Evolutionary conservation across 2,888 invertebrate species (phyloP).

Genomic region (Onchidella celtica): DNA sequence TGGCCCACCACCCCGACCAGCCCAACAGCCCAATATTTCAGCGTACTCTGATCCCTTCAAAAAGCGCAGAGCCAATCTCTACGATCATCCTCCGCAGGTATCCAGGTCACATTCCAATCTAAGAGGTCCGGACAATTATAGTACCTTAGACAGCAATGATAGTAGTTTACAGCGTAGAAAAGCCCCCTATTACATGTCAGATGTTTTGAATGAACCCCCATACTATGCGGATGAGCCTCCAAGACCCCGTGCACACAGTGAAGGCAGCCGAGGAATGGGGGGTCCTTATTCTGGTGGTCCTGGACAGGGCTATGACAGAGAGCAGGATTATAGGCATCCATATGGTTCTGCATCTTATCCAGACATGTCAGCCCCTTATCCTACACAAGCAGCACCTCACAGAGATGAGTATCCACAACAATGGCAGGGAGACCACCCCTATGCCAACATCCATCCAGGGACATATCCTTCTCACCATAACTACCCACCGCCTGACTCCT

Average conservation of each 20-base stretch:
- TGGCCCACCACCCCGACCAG: neutral
- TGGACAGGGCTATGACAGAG: neutral
- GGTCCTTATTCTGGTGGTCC: neutral
- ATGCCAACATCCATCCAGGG: neutral
- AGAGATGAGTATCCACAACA: neutral
- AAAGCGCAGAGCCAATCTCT: constrained; percentile 12
- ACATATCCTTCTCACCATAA: neutral
- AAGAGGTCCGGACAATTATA: neutral
- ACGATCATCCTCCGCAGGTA: neutral
- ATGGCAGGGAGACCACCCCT: neutral
- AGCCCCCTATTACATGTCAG: constrained; percentile 4
- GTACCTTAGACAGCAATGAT: constrained; percentile 8
- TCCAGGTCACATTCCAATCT: constrained; percentile 25
- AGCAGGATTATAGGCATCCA: neutral
- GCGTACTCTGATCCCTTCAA: constrained; percentile 29
- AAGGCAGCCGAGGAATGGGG: constrained; percentile 31
- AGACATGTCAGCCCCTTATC: constrained; percentile 22
- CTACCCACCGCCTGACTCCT: neutral
- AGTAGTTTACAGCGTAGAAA: neutral
- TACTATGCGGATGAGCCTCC: constrained; percentile 8
- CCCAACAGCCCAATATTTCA: constrained; percentile 25
- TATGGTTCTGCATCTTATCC: constrained; percentile 30
- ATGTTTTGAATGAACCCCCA: constrained; percentile 11
- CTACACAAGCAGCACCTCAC: neutral
- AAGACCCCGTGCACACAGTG: constrained; percentile 51